Conservation (phyloP, 2,113 vertebrate genomes). For the Engystomops pustulosus region DNA sequence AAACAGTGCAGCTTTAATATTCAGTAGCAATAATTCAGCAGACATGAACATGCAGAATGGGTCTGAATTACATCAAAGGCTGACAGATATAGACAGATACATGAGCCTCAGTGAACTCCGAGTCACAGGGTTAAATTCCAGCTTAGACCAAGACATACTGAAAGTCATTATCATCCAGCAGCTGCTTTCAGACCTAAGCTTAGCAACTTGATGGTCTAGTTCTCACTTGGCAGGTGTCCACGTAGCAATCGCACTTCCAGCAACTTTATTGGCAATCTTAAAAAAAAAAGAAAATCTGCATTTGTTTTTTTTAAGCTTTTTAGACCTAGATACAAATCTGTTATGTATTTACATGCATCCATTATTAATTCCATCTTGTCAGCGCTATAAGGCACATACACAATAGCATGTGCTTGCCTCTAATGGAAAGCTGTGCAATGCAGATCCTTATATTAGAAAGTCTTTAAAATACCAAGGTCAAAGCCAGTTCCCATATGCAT, state of each 20-base stretch:
- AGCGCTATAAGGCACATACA: slow-evolving; percentile 6
- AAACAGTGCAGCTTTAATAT: neutral
- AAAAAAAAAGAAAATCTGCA: slow-evolving; percentile 11
- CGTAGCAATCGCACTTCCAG: slow-evolving; percentile 42
- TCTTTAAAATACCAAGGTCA: slow-evolving; percentile 2
- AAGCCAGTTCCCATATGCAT: neutral
- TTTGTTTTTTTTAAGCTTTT: slow-evolving; percentile 22
- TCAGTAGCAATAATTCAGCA: slow-evolving; percentile 27
- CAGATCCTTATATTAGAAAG: neutral
- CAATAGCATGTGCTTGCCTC: neutral
- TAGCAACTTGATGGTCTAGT: slow-evolving; percentile 58
- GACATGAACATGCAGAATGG: slow-evolving; percentile 29
- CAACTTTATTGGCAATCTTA: slow-evolving; percentile 40
- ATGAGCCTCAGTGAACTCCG: slow-evolving; percentile 33
- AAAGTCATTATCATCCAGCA: slow-evolving; percentile 58
- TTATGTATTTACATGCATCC: slow-evolving; percentile 41
- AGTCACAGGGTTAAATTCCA: slow-evolving; percentile 54
- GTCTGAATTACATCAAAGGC: slow-evolving; percentile 45
- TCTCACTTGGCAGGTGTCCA: slow-evolving; percentile 56
- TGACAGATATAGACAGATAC: slow-evolving; percentile 56
- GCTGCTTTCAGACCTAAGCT: slow-evolving; percentile 48
- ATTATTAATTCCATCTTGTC: slow-evolving; percentile 43
- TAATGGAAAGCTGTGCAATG: neutral
- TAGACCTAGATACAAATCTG: slow-evolving; percentile 37
- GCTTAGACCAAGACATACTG: slow-evolving; percentile 47